Evolutionary conservation across 2,113 vertebrate genomes (phyloP).

Genomic region (Motacilla tschutschensis): DNA sequence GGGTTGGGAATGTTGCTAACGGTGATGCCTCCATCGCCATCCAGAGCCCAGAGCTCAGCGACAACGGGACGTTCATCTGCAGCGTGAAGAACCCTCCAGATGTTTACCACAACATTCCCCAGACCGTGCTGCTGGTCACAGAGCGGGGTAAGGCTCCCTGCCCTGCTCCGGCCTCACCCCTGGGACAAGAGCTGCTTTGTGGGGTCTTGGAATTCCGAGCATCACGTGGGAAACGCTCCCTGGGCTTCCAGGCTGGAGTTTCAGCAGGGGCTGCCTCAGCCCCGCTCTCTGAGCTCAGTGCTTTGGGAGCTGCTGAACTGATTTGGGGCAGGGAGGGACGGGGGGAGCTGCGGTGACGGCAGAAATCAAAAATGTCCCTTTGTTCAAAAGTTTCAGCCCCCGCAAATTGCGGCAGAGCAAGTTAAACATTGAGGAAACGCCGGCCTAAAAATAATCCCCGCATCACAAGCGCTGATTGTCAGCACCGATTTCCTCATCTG

Average conservation of each 20-base stretch:
- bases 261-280: background rate
- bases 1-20: conserved; percentile 76
- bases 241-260: background rate
- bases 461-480: background rate
- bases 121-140: conserved; percentile 77
- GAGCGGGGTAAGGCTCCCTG: conserved; percentile 74
- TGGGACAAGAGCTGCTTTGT: rapidly evolving
- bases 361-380: background rate
- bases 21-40: conserved; percentile 85
- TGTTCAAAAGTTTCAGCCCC: background rate
- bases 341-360: background rate
- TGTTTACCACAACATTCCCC: conserved; percentile 83
- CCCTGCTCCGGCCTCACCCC: rapidly evolving
- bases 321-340: background rate
- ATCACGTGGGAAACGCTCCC: rapidly evolving
- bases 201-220: background rate
- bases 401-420: background rate
- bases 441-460: background rate
- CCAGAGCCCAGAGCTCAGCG: conserved; percentile 71
- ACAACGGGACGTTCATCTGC: conserved; percentile 92
- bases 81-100: conserved; percentile 91
- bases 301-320: background rate
- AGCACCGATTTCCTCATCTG: background rate
- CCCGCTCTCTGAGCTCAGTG: background rate
- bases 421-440: background rate